These are phyloP conservation scores for Drosophila rhopaloa DNA, from an alignment of 1,140 invertebrate genomes.

Conservation along the genomic window DNA sequence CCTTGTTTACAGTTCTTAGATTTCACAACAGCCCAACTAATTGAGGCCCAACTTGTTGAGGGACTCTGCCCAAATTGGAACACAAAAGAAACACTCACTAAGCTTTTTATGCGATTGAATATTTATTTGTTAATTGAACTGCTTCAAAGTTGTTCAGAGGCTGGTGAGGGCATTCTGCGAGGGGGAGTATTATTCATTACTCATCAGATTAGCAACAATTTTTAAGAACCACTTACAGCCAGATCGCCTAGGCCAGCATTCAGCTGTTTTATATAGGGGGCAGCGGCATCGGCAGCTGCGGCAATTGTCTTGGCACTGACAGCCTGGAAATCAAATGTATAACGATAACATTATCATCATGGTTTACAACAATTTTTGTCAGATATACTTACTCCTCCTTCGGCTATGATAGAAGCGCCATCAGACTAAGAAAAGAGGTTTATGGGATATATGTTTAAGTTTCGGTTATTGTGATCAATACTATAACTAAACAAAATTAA, in stretches of 20 bases:
- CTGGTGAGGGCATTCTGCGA: slow-evolving; percentile 38
- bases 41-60: slow-evolving; percentile 70
- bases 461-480: too few species aligned
- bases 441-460: background rate
- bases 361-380: too few species aligned
- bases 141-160: slow-evolving; percentile 17
- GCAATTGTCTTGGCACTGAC: slow-evolving; percentile 48
- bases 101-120: slow-evolving; percentile 51
- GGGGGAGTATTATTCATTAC: slow-evolving; percentile 16
- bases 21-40: slow-evolving; percentile 75
- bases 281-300: slow-evolving; percentile 39
- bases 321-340: slow-evolving; percentile 13
- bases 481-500: too few species aligned
- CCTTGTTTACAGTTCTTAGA: slow-evolving; percentile 67
- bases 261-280: slow-evolving; percentile 40
- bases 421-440: slow-evolving; percentile 13
- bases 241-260: slow-evolving; percentile 40
- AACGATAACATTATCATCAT: background rate
- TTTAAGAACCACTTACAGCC: slow-evolving; percentile 32
- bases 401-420: slow-evolving; percentile 41
- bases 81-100: slow-evolving; percentile 31
- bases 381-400: slow-evolving; percentile 31
- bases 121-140: slow-evolving; percentile 48
- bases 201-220: slow-evolving; percentile 16
- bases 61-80: slow-evolving; percentile 57